These are phyloP conservation scores for Coleophora deauratella DNA, from an alignment of 2,888 invertebrate genomes.

Conservation along the genomic window DNA sequence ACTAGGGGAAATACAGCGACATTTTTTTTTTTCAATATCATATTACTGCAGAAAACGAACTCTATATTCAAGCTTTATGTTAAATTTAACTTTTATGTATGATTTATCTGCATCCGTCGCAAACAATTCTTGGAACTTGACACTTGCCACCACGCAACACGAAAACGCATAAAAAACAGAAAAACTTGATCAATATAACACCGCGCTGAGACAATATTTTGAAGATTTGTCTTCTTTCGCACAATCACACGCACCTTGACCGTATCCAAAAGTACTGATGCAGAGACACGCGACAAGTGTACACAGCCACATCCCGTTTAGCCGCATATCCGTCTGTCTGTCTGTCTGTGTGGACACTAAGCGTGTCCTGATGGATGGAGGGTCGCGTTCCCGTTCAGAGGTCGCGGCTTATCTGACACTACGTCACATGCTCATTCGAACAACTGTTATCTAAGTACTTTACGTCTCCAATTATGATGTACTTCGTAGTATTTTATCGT, in stretches of 20 bases:
- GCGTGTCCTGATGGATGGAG: constrained; percentile 4
- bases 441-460: constrained; percentile 1
- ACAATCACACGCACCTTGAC: constrained; percentile 5
- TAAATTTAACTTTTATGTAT: too few species aligned
- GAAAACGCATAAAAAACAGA: too few species aligned
- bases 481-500: background rate
- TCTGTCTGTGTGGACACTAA: background rate
- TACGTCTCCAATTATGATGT: too few species aligned
- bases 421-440: constrained; percentile 6
- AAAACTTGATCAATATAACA: too few species aligned
- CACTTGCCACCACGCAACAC: too few species aligned
- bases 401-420: constrained; percentile 6
- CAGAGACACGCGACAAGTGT: background rate
- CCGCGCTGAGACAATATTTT: too few species aligned
- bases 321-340: background rate
- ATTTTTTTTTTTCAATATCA: too few species aligned
- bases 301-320: constrained; percentile 6
- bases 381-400: constrained; percentile 4
- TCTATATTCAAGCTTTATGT: too few species aligned
- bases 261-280: constrained; percentile 2
- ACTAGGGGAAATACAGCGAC: too few species aligned
- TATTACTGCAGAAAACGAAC: too few species aligned
- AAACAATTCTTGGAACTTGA: too few species aligned
- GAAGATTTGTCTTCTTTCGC: background rate
- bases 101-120: too few species aligned